Base-by-base conservation (phyloP, 2,113 vertebrate genomes). In the Gopherus flavomarginatus region DNA sequence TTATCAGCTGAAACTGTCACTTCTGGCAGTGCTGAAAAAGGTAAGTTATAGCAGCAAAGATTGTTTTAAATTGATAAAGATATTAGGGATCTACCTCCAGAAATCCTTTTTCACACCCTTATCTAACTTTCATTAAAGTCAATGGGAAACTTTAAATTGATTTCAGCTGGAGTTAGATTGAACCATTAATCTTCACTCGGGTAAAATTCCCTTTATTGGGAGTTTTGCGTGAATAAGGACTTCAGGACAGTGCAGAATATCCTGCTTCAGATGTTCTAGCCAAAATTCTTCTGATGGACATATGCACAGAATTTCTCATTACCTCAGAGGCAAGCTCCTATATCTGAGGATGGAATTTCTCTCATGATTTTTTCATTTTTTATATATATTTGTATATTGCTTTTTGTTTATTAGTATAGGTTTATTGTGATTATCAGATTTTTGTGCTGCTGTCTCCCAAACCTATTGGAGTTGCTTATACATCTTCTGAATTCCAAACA, bases 211-310 rank as follows among this genome's bases (percentile, higher is more conserved):
- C 83, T 35, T 1, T 6, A 42, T 88, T 83, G 49, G 89, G 72
- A 96, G 90, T 90, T 85, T 94, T 93, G 86, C 9, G 84, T 86
- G 92, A 94, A 92, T 91, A 92, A 56, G 54, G 86, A 85, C 26
- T 91, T 95, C 6, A 53, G 13, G 44, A 95, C 44, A 22, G 83
- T 87, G 95, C 95, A 35, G 92, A 91, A 62, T 35, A 62, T 35
- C 29, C 31, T 53, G 19, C 31, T 53, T 87, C 65, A 50, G 29
- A 94, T 78, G 22, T 53, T 92, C 44, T 53, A 11, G 92, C 49
- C 42, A 95, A 95, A 75, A 92, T 80, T 91, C 9, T 90, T 44
- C 38, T 7, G 47, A 82, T 31, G 85, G 22, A 90, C 0, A 93
- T 50, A 89, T 75, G 16, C 12, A 90, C 16, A 82, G 14, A 85